Evolutionary conservation across 2,113 vertebrate species (phyloP), one percentile per base, ranked within the genome.

Genomic region (Chamaetylas fuelleborni): DNA sequence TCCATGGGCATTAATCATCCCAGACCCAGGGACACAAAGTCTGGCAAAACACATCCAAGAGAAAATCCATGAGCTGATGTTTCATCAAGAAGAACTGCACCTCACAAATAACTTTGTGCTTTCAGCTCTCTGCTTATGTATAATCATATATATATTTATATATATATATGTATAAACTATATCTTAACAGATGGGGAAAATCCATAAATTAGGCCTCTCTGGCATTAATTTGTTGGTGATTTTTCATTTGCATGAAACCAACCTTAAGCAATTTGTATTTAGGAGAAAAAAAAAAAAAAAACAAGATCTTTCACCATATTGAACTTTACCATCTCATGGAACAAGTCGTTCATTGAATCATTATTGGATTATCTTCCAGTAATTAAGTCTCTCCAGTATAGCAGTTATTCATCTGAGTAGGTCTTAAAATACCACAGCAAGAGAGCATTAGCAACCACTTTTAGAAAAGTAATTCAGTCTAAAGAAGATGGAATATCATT

Each of bases 371-470:
- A 73, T 61, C 54, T 81, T 81, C 53, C 78, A 74, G 57, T 90
- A 90, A 74, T 90, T 85, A 88, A 90, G 51, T 45, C 29, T 81
- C 51, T 73, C 45, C 64, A 54, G 38, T 11, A 45, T 4, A 72
- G 67, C 65, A 83, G 61, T 84, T 91, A 86, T 67, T 88, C 38
- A 70, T 82, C 51, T 76, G 56, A 88, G 72, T 29, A 78, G 61
- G 61, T 90, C 69, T 87, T 82, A 64, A 70, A 85, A 56, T 84
- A 81, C 81, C 89, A 84, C 76, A 88, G 76, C 60, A 92, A 66
- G 38, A 93, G 38, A 95, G 22, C n/a, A 61, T 54, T 73, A 87
- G 60, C 60, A 40, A 74, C 38, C n/a, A 33, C 57, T 80, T 85
- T 61, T 57, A 51, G 45, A 77, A 62, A 62, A 94, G 31, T 14